These are phyloP conservation scores for Paracanthobrama guichenoti DNA, from an alignment of 2,113 vertebrate genomes.

Conservation along the genomic window DNA sequence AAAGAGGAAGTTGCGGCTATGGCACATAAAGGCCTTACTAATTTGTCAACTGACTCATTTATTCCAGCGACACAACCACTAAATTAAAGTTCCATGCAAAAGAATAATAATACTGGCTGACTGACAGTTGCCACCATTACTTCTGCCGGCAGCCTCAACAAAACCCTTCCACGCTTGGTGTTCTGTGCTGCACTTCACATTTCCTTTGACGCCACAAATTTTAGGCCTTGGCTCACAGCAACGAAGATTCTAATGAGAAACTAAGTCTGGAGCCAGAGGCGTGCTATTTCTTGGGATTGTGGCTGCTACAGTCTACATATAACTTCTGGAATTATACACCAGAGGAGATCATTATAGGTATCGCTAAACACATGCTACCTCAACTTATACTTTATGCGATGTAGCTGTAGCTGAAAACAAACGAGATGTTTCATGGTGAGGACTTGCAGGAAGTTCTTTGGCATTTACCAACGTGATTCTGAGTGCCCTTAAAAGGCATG, in stretches of 20 bases:
- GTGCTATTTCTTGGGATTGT: constrained; percentile 38
- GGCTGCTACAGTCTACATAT: constrained; percentile 66
- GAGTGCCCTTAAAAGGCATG: constrained; percentile 5
- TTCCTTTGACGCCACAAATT: constrained; percentile 36
- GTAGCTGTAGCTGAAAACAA: constrained; percentile 53
- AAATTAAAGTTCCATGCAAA: constrained; percentile 43
- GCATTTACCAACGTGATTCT: constrained; percentile 29
- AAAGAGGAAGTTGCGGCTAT: constrained; percentile 44
- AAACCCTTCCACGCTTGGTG: not conserved
- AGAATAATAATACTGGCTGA: constrained; percentile 45
- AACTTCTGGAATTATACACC: constrained; percentile 70
- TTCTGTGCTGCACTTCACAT: constrained; percentile 6
- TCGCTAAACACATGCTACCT: constrained; percentile 42
- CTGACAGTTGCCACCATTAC: constrained; percentile 24
- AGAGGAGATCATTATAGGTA: constrained; percentile 69
- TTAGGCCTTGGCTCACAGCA: constrained; percentile 7
- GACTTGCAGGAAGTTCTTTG: constrained; percentile 28
- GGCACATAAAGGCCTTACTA: constrained; percentile 31
- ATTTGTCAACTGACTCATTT: constrained; percentile 49
- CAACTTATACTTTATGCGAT: constrained; percentile 44
- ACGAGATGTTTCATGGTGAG: constrained; percentile 41
- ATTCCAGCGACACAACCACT: constrained; percentile 50
- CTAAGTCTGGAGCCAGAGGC: constrained; percentile 38
- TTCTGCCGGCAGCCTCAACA: constrained; percentile 6
- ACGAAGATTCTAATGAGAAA: constrained; percentile 47